A percentile compares a stretch with the other conserved stretches of the same genome.
Conservation (phyloP, 2,888 invertebrate species). For the Cheilosia pagana region DNA sequence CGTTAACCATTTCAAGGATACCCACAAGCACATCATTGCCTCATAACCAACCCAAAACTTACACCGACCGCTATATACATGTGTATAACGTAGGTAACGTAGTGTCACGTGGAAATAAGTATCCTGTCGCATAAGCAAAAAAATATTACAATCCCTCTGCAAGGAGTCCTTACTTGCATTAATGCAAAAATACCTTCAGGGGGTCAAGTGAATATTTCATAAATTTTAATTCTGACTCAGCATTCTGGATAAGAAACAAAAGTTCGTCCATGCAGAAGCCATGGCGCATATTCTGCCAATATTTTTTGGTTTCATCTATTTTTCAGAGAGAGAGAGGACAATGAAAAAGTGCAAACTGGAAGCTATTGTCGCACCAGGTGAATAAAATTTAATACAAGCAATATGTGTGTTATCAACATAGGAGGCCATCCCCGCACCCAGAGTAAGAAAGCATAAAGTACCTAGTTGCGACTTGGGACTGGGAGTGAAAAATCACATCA, state of each 20-base stretch:
- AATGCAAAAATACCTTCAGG: constrained; percentile 47
- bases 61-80: background rate
- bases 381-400: constrained; percentile 43
- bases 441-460: background rate
- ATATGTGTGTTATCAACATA: constrained; percentile 36
- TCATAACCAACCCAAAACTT: background rate
- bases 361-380: constrained; percentile 58
- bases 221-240: constrained; percentile 52
- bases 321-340: constrained; percentile 18
- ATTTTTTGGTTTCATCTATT: background rate
- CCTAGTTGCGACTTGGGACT: too few species aligned
- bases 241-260: constrained; percentile 19
- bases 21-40: background rate
- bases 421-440: background rate
- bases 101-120: constrained; percentile 28
- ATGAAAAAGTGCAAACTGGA: constrained; percentile 49
- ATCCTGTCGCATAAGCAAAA: constrained; percentile 19
- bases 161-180: constrained; percentile 18
- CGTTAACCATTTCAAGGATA: too few species aligned
- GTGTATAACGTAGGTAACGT: background rate
- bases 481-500: constrained; percentile 12
- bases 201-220: constrained; percentile 53
- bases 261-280: constrained; percentile 28
- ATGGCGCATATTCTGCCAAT: constrained; percentile 14
- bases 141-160: constrained; percentile 12